phyloP scores from a whole-genome alignment of 2,888 invertebrate species.

The Andrena flavipes region DNA sequence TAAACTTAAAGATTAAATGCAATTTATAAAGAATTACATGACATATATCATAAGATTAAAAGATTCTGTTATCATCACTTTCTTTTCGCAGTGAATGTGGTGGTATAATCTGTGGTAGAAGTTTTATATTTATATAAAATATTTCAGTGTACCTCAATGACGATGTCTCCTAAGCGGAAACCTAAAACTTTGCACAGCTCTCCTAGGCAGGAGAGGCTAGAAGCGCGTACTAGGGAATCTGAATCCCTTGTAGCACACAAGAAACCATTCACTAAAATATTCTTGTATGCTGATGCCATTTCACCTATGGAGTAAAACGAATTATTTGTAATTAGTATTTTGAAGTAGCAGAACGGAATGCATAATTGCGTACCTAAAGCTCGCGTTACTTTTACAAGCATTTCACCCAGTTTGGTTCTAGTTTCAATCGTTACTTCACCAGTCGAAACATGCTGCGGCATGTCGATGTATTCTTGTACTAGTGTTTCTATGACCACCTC shows the following conservation, averaged over 20 bases:
- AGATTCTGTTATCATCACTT: no score
- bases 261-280: conserved; percentile 90
- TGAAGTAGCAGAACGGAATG: background rate
- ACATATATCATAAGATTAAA: no score
- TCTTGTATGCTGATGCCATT: conserved; percentile 89
- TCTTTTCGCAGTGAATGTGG: background rate
- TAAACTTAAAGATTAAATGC: background rate
- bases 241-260: conserved; percentile 89
- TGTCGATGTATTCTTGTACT: conserved; percentile 88
- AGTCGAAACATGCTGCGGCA: conserved; percentile 75
- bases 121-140: background rate
- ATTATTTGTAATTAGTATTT: conserved; percentile 12
- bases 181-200: conserved; percentile 91
- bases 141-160: conserved; percentile 89
- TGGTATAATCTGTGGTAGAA: background rate
- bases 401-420: conserved; percentile 93
- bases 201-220: conserved; percentile 93
- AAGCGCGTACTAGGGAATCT: conserved; percentile 91
- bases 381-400: conserved; percentile 90
- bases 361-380: conserved; percentile 87
- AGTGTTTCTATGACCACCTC: conserved; percentile 89
- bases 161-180: conserved; percentile 90
- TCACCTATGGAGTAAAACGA: conserved; percentile 87
- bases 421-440: conserved; percentile 86
- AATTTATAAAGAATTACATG: background rate